A percentile compares a stretch with the other conserved stretches of the same genome.
phyloP scores from a whole-genome alignment of 2,888 invertebrate species.

The Tenthredo distinguenda region DNA sequence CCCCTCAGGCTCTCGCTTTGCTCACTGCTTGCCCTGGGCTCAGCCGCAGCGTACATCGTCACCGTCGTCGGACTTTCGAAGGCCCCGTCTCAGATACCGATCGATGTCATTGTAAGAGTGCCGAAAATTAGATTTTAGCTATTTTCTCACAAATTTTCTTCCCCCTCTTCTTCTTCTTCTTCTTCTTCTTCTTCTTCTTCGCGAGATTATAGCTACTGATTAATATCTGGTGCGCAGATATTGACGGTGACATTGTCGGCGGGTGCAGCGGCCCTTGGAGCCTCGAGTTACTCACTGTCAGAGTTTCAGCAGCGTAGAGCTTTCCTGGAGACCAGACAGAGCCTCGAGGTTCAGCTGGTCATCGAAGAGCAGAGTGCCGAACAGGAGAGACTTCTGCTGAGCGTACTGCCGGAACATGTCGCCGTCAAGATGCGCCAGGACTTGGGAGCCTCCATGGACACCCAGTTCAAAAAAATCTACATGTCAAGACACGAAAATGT shows the following conservation, averaged over 20 bases:
- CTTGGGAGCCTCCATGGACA: conserved; percentile 91
- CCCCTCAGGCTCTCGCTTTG: conserved; percentile 85
- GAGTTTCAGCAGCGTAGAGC: conserved; percentile 94
- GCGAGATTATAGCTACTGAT: conserved; percentile 3
- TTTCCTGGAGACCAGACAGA: conserved; percentile 94
- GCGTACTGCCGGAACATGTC: conserved; percentile 97
- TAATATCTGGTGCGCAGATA: conserved; percentile 62
- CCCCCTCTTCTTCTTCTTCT: conserved; percentile 58
- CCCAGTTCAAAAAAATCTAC: conserved; percentile 98
- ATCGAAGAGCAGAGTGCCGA: conserved; percentile 97
- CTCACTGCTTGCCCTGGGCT: conserved; percentile 81
- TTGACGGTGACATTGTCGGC: conserved; percentile 71
- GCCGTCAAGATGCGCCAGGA: conserved; percentile 98
- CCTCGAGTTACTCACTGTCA: conserved; percentile 86
- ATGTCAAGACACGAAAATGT: conserved; percentile 98
- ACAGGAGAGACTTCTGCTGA: conserved; percentile 94
- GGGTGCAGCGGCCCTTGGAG: conserved; percentile 87
- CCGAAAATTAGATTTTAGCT: neutral
- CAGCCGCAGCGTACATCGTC: conserved; percentile 82
- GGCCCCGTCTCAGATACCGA: conserved; percentile 76
- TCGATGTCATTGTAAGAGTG: conserved; percentile 72
- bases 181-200: conserved; percentile 61
- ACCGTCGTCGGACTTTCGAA: conserved; percentile 81
- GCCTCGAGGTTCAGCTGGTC: conserved; percentile 93
- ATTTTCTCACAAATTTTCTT: neutral